These are phyloP conservation scores for Isichthys henryi DNA, from an alignment of 2,113 vertebrate species.

Conservation along the genomic window DNA sequence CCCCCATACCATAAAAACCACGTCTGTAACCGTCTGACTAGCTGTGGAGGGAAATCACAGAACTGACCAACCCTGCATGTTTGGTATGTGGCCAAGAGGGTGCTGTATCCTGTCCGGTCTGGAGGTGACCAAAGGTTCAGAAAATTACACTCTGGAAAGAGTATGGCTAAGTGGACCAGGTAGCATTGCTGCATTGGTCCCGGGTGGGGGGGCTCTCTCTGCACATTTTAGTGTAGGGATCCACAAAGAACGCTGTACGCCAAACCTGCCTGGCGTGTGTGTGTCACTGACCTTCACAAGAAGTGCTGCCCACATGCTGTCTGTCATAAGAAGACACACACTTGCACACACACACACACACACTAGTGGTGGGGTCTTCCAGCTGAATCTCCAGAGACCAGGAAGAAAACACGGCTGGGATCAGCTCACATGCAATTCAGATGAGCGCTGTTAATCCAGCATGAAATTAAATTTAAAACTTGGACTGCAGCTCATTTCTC, in stretches of 20 bases:
- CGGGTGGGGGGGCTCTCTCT: neutral
- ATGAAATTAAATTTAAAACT: constrained; percentile 70
- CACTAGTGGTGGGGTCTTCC: neutral
- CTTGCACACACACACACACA: constrained; percentile 14
- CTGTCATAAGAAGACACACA: constrained; percentile 47
- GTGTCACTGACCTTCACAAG: neutral
- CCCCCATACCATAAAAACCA: neutral
- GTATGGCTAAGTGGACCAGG: neutral
- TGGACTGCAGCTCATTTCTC: constrained; percentile 48
- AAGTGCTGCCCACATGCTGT: neutral
- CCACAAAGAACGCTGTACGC: neutral
- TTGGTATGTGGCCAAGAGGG: neutral
- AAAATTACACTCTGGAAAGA: neutral
- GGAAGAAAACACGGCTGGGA: constrained; percentile 45
- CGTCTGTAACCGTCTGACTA: neutral
- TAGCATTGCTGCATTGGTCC: neutral
- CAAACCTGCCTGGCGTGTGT: neutral
- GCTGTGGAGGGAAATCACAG: neutral
- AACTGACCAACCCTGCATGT: neutral
- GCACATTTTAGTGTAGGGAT: neutral
- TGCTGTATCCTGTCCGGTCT: neutral
- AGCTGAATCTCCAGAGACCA: constrained; percentile 31
- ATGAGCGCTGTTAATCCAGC: constrained; percentile 67
- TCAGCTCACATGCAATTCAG: constrained; percentile 66
- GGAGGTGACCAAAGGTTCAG: neutral